Conservation (phyloP, 2,113 vertebrate species). For the Megaleporinus macrocephalus region DNA sequence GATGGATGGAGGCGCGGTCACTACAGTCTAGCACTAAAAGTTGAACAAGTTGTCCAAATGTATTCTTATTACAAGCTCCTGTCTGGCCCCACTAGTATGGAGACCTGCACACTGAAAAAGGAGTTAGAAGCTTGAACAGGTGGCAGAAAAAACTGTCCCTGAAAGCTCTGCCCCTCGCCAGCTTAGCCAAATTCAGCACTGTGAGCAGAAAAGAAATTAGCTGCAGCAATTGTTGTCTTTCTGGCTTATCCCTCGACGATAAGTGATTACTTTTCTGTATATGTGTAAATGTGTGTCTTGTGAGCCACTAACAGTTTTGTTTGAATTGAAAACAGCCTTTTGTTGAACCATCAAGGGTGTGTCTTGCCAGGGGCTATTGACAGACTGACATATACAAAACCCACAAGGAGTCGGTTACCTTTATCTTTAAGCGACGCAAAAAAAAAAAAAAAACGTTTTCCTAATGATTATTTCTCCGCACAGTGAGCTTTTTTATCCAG, state of each 20-base stretch:
- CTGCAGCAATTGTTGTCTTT: slow-evolving; percentile 19
- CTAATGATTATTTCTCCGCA: slow-evolving; percentile 45
- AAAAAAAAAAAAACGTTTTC: slow-evolving; percentile 34
- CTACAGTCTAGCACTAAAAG: too few relatives aligned
- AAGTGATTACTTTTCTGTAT: slow-evolving; percentile 23
- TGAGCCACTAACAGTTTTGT: slow-evolving; percentile 9
- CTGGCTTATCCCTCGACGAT: slow-evolving; percentile 9
- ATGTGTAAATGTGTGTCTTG: slow-evolving; percentile 1
- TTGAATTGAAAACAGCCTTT: slow-evolving; percentile 28
- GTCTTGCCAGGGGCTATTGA: slow-evolving; percentile 11
- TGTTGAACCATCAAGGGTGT: slow-evolving; percentile 37
- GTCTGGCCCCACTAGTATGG: too few relatives aligned
- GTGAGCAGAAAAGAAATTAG: neutral
- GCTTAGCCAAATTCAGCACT: slow-evolving; percentile 8
- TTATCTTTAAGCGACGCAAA: slow-evolving; percentile 47
- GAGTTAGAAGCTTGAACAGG: slow-evolving; percentile 14
- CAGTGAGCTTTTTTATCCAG: slow-evolving; percentile 46
- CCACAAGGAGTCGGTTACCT: neutral
- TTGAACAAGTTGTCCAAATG: too few relatives aligned
- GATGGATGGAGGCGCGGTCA: too few relatives aligned
- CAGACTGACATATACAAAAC: slow-evolving; percentile 1
- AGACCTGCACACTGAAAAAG: neutral
- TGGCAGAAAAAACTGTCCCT: neutral
- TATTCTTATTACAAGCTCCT: too few relatives aligned
- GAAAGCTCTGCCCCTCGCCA: neutral